Base-by-base conservation (phyloP, 2,888 invertebrate genomes). In the Esperia sulphurella region DNA sequence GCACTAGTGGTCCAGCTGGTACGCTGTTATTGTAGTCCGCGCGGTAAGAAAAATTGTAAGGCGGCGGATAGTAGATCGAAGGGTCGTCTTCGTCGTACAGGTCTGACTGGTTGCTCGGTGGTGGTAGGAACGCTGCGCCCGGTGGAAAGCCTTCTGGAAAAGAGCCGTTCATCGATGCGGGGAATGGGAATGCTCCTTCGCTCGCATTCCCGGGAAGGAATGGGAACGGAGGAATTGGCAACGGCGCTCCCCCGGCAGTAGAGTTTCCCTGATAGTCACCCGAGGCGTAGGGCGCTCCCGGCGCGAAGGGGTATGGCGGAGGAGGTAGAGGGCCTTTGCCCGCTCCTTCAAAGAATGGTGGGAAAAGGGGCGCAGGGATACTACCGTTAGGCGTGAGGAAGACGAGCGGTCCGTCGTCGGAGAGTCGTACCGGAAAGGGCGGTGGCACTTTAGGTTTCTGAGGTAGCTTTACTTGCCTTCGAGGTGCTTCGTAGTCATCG, bases 341-440 rank as follows among this genome's bases (percentile, higher is more conserved):
- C 88, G 84, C 91, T 89, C 90, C 93, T 91, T 85, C 81, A 82
- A 92, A 91, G 87, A 91, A 93, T 80, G 92, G 90, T 90, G 92
- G 91, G 92, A 92, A 91, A 83, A 91, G 70, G 89, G 92, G 86
- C 91, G 93, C 90, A 91, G 94, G 91, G 90, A 93, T 90, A 91
- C 94, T 93, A 68, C 92, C 92, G 91, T 95, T 95, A 88, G 93
- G 92, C 79, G 95, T 94, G 87, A 97, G 92, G 92, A 96, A 94
- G 91, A 95, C 94, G 84, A 96, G 92, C 77, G 96, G 96, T 71
- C 96, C 96, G 74, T 94, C 92, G 77, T 96, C 95, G 80, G 92
- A 92, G 82, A 97, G 93, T 89, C 95, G 96, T 84, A 97, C 94
- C 76, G 97, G 97, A 94, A 97, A 97, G 89, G 97, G 97, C 91